Conservation (phyloP, 2,797 vertebrate genomes). For the Streptopelia turtur region DNA sequence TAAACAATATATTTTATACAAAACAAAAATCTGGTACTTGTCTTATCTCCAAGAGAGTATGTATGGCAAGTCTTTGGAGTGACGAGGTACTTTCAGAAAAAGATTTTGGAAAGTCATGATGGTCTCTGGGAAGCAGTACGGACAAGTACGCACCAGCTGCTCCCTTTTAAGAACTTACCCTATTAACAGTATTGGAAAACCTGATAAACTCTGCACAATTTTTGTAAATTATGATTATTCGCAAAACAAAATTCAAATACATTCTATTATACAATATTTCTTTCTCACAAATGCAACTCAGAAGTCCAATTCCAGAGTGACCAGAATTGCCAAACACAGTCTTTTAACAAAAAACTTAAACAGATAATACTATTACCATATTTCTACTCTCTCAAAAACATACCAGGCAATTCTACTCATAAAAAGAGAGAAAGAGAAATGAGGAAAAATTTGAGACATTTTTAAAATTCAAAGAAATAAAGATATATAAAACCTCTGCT, state of each 20-base stretch:
- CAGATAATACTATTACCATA: not conserved
- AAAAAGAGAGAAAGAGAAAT: not conserved
- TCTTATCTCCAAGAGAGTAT: not conserved
- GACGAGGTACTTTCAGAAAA: not conserved
- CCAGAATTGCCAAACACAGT: constrained; percentile 20
- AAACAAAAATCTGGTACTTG: not conserved
- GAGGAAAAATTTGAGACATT: not conserved
- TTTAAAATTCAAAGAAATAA: not conserved
- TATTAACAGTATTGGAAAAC: not conserved
- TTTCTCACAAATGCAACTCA: not conserved
- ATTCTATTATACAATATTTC: not conserved
- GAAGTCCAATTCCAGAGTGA: not conserved
- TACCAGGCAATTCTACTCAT: not conserved
- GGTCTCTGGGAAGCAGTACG: not conserved
- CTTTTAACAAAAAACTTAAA: not conserved
- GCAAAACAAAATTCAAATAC: not conserved
- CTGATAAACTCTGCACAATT: not conserved
- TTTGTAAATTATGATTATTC: not conserved
- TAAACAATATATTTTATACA: fast-evolving
- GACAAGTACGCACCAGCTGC: not conserved
- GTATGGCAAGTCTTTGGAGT: not conserved
- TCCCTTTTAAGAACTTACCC: not conserved
- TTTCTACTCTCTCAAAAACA: constrained; percentile 21
- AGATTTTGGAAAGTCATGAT: not conserved
- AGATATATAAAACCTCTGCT: not conserved